Percentiles rank a stretch among this genome's conserved stretches.
These are phyloP conservation scores for Periplaneta americana DNA, from an alignment of 1,140 invertebrate genomes.

Conservation along the genomic window DNA sequence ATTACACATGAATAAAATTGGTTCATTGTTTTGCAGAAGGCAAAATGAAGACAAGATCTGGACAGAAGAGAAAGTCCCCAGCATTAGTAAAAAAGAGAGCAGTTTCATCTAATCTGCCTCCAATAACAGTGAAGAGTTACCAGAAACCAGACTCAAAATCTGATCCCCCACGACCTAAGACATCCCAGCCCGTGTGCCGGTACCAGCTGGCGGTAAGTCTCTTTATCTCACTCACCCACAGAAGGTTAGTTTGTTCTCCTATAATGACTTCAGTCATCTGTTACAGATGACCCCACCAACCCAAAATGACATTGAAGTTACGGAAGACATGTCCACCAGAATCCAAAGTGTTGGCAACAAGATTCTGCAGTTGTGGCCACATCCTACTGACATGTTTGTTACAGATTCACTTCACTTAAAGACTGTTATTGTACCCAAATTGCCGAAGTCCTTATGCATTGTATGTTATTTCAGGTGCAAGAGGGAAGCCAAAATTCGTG, in stretches of 20 bases:
- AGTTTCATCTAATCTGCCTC: background rate
- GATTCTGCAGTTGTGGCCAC: background rate
- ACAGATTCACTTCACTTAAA: too few relatives aligned
- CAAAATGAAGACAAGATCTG: background rate
- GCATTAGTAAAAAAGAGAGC: background rate
- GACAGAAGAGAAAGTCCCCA: background rate
- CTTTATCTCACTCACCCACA: background rate
- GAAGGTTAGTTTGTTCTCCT: too few relatives aligned
- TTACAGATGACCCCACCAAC: background rate
- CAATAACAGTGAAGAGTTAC: slow-evolving; percentile 6
- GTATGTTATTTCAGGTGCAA: background rate
- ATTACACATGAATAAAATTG: too few relatives aligned
- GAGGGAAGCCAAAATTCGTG: background rate
- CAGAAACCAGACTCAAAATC: background rate
- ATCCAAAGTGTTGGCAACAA: background rate
- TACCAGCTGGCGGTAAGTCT: background rate
- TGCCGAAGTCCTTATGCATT: background rate
- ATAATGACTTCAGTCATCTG: too few relatives aligned
- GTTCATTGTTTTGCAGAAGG: background rate
- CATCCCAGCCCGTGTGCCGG: background rate
- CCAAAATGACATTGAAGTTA: background rate
- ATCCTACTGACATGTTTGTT: background rate
- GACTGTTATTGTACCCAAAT: background rate
- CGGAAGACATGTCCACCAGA: background rate
- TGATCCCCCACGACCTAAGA: background rate